These are phyloP conservation scores for Epinephelus fuscoguttatus DNA, from an alignment of 2,113 vertebrate genomes.

Conservation along the genomic window DNA sequence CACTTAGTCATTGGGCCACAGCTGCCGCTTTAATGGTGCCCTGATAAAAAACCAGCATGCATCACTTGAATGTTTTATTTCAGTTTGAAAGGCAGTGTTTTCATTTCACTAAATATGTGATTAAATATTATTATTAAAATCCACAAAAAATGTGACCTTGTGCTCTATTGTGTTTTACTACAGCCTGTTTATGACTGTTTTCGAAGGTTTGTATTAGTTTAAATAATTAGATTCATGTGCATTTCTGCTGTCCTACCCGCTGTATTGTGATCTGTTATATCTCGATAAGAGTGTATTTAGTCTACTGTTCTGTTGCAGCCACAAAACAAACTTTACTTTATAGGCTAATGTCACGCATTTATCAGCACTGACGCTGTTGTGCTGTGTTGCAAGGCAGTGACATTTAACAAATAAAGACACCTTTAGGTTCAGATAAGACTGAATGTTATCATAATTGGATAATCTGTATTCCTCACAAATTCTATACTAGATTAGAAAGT, in stretches of 20 bases:
- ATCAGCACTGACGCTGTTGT: conserved; percentile 19
- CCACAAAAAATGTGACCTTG: not conserved
- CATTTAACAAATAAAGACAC: conserved; percentile 48
- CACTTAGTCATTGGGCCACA: not conserved
- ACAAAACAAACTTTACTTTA: not conserved
- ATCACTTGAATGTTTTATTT: not conserved
- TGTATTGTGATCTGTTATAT: not conserved
- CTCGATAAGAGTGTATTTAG: conserved; percentile 8
- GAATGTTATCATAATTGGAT: conserved; percentile 53
- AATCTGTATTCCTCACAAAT: conserved; percentile 28
- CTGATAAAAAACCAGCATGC: not conserved
- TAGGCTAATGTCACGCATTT: conserved; percentile 5
- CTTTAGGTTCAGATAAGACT: conserved; percentile 31
- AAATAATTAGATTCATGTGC: not conserved
- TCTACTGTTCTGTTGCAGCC: not conserved
- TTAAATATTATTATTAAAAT: not conserved
- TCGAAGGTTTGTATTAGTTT: not conserved
- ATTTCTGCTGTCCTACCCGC: not conserved
- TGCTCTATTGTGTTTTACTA: not conserved
- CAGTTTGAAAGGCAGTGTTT: not conserved
- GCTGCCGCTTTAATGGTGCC: not conserved
- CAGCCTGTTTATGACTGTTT: not conserved
- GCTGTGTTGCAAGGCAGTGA: not conserved
- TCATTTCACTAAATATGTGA: not conserved
- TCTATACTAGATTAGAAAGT: conserved; percentile 25